Evolutionary conservation across 2,113 vertebrate species (phyloP), one percentile per base, ranked within the genome.

Genomic region (Progne subis): DNA sequence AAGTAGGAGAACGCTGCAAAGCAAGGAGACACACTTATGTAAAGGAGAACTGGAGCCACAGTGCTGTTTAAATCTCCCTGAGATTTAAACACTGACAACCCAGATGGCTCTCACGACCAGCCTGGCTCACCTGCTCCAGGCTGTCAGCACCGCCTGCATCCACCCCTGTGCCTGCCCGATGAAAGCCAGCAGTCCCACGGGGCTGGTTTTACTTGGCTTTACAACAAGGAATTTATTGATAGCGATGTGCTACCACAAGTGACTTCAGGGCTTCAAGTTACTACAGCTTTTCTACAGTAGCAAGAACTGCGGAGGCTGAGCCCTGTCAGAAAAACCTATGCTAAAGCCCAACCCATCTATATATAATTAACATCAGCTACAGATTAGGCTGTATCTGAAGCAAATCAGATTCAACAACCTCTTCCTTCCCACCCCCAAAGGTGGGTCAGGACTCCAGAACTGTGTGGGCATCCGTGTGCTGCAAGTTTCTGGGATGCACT

Each of bases 381-480:
- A 61, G 72, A 78, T 32, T 10, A 55, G n/a, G 81, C 32, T 68
- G 23, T 26, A 34, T 55, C 50, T 32, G 60, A 78, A 83, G 57
- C 41, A 70, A 90, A 92, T 71, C 2, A 4, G 47, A 55, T 12
- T 53, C 37, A 43, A 46, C 25, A 68, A 64, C 70, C 70, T 72
- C 25, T 31, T 95, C 70, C 8, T 53, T 82, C 75, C 91, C 82
- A 60, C 47, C 52, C 64, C 57, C 59, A 50, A 80, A 92, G 92
- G 82, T 82, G 85, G 96, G 52, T 90, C 85, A 86, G 64, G 85
- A 69, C 64, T 83, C 34, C 44, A 86, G 75, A 82, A 85, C 70
- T 47, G 55, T 24, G 82, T 28, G 75, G 75, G 87, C 68, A 82
- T 31, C 26, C 0, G 0, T 25, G 56, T 17, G 52, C 55, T 43